These are phyloP conservation scores for Caenorhabditis japonica DNA, from an alignment of 2,888 invertebrate species.

Conservation along the genomic window DNA sequence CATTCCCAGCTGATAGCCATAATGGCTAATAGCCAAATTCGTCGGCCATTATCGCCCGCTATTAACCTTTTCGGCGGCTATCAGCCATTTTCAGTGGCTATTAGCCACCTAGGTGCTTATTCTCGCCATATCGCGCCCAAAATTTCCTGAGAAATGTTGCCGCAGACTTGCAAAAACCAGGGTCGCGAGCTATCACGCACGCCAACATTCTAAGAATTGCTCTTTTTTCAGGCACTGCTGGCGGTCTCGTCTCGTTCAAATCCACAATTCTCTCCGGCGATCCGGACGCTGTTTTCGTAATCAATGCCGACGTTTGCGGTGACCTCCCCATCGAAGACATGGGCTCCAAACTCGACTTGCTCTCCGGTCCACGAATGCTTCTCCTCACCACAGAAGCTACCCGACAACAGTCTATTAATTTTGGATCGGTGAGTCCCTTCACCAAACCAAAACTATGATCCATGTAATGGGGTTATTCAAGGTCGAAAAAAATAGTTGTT, in stretches of 20 bases:
- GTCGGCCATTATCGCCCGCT: no score
- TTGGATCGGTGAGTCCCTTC: constrained; percentile 87
- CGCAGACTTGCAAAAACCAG: no score
- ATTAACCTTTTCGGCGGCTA: no score
- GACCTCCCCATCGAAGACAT: constrained; percentile 90
- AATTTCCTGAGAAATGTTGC: no score
- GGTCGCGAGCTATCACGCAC: no score
- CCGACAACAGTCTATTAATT: constrained; percentile 90
- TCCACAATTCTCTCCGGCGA: constrained; percentile 82
- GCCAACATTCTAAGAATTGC: constrained; percentile 2
- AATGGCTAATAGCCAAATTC: no score
- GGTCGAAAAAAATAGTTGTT: constrained; percentile 3
- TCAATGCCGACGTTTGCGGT: constrained; percentile 97
- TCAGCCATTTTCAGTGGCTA: no score
- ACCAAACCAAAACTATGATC: no score
- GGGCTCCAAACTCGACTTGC: constrained; percentile 69
- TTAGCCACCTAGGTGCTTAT: no score
- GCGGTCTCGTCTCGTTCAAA: constrained; percentile 95
- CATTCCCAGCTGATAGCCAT: no score
- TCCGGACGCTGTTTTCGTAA: constrained; percentile 83
- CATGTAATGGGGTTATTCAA: background rate
- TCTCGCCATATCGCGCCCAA: no score
- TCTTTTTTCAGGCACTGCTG: constrained; percentile 89
- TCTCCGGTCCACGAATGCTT: constrained; percentile 59
- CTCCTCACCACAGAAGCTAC: constrained; percentile 82